Evolutionary conservation across 1,140 invertebrate genomes (phyloP).

Genomic region (Pseudomyrmex dendroicus): DNA sequence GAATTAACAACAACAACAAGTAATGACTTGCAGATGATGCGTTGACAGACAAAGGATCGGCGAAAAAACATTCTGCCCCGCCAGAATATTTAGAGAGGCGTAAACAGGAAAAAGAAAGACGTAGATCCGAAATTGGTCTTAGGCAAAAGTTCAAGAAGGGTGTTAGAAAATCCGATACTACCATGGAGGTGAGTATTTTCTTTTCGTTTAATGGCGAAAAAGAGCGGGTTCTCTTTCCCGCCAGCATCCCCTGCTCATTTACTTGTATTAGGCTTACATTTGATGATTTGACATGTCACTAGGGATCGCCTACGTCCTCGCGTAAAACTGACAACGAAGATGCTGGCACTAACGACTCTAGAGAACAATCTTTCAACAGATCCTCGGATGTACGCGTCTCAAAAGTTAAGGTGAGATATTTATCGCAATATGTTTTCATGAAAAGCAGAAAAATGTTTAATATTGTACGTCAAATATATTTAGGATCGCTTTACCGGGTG

Average conservation of each 20-base stretch:
- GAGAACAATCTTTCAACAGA: slow-evolving; percentile 80
- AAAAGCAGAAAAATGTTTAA: not conserved
- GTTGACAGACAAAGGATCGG: slow-evolving; percentile 85
- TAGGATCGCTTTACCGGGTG: slow-evolving; percentile 86
- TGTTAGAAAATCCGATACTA: slow-evolving; percentile 83
- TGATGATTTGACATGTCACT: not conserved
- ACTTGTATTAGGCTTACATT: not conserved
- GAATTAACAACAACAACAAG: not conserved
- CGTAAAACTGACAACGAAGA: slow-evolving; percentile 78
- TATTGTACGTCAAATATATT: not conserved
- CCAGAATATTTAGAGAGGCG: slow-evolving; percentile 94
- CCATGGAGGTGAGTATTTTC: slow-evolving; percentile 80
- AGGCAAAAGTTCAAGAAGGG: slow-evolving; percentile 86
- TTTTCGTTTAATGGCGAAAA: not conserved
- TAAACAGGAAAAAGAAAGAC: slow-evolving; percentile 89
- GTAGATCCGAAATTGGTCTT: slow-evolving; percentile 88
- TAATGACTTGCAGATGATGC: slow-evolving; percentile 49
- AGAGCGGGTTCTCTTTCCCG: no score
- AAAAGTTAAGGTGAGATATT: slow-evolving; percentile 80
- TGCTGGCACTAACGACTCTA: slow-evolving; percentile 74
- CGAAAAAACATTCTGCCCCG: slow-evolving; percentile 92
- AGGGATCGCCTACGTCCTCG: slow-evolving; percentile 79
- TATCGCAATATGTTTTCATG: not conserved
- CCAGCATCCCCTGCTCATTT: no score
- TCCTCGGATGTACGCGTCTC: slow-evolving; percentile 79